Evolutionary conservation across 2,797 vertebrate species (phyloP).

Genomic region (Pelochelys cantorii): DNA sequence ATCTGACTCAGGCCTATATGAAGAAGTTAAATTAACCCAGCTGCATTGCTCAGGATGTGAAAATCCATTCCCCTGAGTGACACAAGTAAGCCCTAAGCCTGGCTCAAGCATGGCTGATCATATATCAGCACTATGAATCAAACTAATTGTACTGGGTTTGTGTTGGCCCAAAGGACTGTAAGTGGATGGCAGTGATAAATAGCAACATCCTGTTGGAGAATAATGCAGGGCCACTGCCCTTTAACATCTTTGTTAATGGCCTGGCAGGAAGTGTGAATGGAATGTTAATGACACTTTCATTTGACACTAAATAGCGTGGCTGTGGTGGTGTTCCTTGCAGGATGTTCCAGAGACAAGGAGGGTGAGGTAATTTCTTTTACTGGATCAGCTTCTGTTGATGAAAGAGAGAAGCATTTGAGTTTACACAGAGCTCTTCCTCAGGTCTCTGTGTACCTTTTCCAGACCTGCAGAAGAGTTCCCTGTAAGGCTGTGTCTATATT

Average conservation of each 20-base stretch:
- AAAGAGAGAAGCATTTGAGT: background rate
- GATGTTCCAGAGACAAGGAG: background rate
- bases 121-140: background rate
- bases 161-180: background rate
- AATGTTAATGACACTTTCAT: background rate
- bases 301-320: background rate
- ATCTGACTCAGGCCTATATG: background rate
- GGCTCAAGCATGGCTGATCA: background rate
- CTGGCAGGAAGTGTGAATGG: background rate
- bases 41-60: background rate
- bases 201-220: rapidly evolving
- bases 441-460: background rate
- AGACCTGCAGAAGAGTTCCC: background rate
- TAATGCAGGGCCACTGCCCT: too few relatives aligned
- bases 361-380: background rate
- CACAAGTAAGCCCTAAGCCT: background rate
- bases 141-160: background rate
- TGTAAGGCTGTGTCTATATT: too few relatives aligned
- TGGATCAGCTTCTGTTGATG: background rate
- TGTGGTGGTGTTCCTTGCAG: background rate
- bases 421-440: background rate
- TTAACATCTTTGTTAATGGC: background rate
- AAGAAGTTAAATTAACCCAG: background rate
- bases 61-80: background rate
- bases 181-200: background rate